Base-by-base conservation (phyloP, 2,888 invertebrate genomes). In the Acrobasis suavella region DNA sequence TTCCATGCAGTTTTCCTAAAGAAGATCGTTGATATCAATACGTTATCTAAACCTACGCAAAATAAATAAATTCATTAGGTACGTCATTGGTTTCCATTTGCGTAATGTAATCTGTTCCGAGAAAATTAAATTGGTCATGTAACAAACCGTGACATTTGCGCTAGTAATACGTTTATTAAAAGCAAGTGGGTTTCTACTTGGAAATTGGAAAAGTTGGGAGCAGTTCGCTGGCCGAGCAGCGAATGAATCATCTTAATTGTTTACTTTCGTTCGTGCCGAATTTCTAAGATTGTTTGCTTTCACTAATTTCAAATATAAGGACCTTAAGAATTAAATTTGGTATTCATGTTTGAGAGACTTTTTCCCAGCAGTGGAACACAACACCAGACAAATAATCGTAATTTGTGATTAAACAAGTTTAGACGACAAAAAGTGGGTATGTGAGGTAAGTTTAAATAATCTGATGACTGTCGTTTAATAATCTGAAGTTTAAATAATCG, bases 231-330 rank as follows among this genome's bases (percentile, higher is more conserved):
- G 54, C 66, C 70, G 67, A 67, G 70, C 70, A 67, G 72, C 67
- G 71, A 74, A 76, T 74, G 73, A 75, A 74, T 75, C 71, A 75
- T 73, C 73, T 69, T 74, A 73, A 75, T 73, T 76, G 74, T 71
- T 74, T 76, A 69, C 70, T 71, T 69, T 71, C 68, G 67, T 69
- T 72, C 68, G 65, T 51, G 62, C 61, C 62, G 63, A 60, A 64
- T 68, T 56, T 62, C 62, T 52, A 50, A 37, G 52, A 52, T 49
- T 61, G 60, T 62, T 58, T 50, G 50, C 50, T 55, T 49, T 49
- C 46, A 42, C 54, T 60, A 60, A 60, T 50, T 42, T 60, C n/a
- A 32, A 42, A 60, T 39, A 16, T 22, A 22, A 22, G 22, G 22
- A 22, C 22, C 3, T 46, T 39, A 37, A 8, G n/a, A 54, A 55